These are phyloP conservation scores for Hyperoplus immaculatus DNA, from an alignment of 2,797 vertebrate species.

Conservation along the genomic window DNA sequence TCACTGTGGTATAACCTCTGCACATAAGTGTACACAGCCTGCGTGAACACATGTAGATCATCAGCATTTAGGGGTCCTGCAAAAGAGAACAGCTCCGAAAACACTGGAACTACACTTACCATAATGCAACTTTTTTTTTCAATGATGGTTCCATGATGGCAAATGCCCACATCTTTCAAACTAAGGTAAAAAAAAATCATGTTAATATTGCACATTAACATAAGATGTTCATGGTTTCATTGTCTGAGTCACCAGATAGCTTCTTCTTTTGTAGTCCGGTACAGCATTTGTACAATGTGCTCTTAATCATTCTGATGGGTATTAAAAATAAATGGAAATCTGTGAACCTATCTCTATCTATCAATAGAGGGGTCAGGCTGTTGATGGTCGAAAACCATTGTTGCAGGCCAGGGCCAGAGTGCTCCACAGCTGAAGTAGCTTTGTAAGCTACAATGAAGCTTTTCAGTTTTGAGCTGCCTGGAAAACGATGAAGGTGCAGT, in stretches of 20 bases:
- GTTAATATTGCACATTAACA: too few relatives aligned
- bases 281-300: too few relatives aligned
- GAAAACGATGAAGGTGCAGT: neutral
- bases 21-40: neutral
- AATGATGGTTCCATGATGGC: neutral
- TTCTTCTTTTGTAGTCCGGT: too few relatives aligned
- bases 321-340: neutral
- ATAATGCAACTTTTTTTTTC: neutral
- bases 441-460: constrained; percentile 6
- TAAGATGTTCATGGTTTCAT: neutral
- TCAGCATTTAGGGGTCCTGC: too few relatives aligned
- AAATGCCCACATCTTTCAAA: neutral
- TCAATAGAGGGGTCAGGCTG: neutral
- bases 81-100: neutral
- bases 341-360: neutral
- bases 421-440: too few relatives aligned
- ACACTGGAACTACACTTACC: neutral
- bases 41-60: neutral
- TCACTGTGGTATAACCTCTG: neutral
- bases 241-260: neutral
- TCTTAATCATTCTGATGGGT: too few relatives aligned
- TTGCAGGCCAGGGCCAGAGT: too few relatives aligned
- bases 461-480: neutral
- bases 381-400: neutral
- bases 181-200: neutral